A percentile compares a stretch with the other conserved stretches of the same genome.
Evolutionary conservation across 2,888 invertebrate genomes (phyloP).

Genomic region (Drosophila nr. medialis): DNA sequence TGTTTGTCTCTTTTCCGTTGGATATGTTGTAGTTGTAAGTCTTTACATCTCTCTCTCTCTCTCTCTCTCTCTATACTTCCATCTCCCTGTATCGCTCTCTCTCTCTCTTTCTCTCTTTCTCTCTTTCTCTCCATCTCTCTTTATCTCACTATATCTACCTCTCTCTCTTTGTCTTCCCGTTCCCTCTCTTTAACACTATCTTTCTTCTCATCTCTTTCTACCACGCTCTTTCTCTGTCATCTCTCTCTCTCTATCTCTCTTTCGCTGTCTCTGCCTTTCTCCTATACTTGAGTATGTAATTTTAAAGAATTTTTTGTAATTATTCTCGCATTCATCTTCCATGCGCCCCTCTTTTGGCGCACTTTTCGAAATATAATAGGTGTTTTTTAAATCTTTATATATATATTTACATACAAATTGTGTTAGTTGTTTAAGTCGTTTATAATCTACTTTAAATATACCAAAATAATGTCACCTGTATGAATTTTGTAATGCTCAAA

Average conservation of each 20-base stretch:
- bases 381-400: conserved; percentile 37
- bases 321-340: background rate
- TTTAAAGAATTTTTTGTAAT: background rate
- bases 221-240: background rate
- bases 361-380: conserved; percentile 38
- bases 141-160: too few species aligned
- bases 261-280: background rate
- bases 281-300: background rate
- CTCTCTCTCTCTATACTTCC: background rate
- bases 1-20: background rate
- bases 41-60: background rate
- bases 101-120: background rate
- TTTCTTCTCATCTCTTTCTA: background rate
- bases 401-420: conserved; percentile 30
- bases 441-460: conserved; percentile 37
- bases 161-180: background rate
- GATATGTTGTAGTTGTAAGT: conserved; percentile 2
- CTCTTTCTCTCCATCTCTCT: background rate
- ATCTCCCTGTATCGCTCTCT: background rate
- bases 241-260: background rate
- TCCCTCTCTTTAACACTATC: background rate
- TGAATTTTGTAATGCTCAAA: conserved; percentile 11
- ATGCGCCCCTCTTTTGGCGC: background rate
- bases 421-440: conserved; percentile 52
- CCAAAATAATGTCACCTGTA: conserved; percentile 15